Conservation (phyloP, 2,113 vertebrate genomes). For the Anseranas semipalmata region DNA sequence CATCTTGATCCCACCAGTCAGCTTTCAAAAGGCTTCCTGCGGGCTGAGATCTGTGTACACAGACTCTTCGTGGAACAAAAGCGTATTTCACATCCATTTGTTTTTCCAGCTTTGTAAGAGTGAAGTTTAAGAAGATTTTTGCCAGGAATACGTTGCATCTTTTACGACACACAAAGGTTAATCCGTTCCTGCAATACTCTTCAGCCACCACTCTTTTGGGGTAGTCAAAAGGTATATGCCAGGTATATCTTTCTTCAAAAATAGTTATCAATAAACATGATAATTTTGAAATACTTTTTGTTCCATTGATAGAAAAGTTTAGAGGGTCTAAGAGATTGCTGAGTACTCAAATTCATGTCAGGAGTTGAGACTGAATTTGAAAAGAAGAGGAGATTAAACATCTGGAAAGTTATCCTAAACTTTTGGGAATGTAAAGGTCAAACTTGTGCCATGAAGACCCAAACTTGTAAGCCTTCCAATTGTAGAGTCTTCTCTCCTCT, state of each 20-base stretch:
- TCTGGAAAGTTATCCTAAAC: not conserved
- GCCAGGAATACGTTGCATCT: not conserved
- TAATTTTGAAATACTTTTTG: not conserved
- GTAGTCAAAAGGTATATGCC: not conserved
- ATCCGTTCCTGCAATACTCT: not conserved
- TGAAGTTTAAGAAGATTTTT: not conserved
- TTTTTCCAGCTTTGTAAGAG: not conserved
- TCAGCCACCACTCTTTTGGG: not conserved
- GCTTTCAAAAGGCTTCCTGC: not conserved
- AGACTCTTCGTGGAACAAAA: not conserved
- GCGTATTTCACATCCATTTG: rapidly evolving
- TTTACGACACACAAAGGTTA: not conserved
- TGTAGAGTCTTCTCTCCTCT: not conserved
- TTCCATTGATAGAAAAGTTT: not conserved
- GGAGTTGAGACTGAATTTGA: not conserved
- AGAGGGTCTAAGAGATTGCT: not conserved
- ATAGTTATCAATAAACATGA: not conserved
- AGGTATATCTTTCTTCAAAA: not conserved
- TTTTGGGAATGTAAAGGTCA: not conserved
- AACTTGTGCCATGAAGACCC: not conserved
- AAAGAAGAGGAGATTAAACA: not conserved
- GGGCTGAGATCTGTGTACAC: not conserved
- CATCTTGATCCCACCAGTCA: not conserved
- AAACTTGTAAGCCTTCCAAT: not conserved
- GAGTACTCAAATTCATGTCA: not conserved